Evolutionary conservation across 92 coral and sea anemone species (phyloP).

Genomic region (Nematostella vectensis): DNA sequence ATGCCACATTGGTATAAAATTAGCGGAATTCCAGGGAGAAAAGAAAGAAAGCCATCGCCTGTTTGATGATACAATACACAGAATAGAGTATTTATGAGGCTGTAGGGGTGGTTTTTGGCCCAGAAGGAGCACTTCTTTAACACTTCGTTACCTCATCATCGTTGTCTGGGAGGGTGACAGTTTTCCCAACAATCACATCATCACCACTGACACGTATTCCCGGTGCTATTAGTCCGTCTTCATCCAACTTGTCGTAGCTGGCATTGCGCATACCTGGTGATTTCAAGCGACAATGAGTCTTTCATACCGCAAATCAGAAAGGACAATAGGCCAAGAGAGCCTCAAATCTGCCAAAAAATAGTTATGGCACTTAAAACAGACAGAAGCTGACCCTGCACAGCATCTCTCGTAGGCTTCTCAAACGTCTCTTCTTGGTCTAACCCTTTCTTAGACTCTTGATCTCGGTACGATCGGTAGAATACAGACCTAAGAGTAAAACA

Average conservation of each 20-base stretch:
- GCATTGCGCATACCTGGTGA: conserved; percentile 99
- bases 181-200: conserved; percentile 97
- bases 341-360: background rate
- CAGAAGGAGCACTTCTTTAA: no score
- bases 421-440: conserved; percentile 93
- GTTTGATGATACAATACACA: no score
- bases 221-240: conserved; percentile 94
- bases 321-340: no score
- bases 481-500: conserved; percentile 56
- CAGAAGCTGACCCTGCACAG: conserved; percentile 86
- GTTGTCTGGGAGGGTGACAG: conserved; percentile 87
- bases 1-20: background rate
- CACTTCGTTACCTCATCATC: conserved; percentile 99
- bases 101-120: no score
- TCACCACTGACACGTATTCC: conserved; percentile 98
- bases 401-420: conserved; percentile 91
- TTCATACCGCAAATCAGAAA: background rate
- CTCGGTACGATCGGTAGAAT: conserved; percentile 97
- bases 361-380: no score
- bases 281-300: no score
- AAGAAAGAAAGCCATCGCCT: no score
- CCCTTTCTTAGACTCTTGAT: conserved; percentile 91
- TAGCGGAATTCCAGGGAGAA: no score
- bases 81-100: no score
- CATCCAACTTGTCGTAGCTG: conserved; percentile 91